These are phyloP conservation scores for Bedellia somnulentella DNA, from an alignment of 2,888 invertebrate genomes.

Conservation along the genomic window DNA sequence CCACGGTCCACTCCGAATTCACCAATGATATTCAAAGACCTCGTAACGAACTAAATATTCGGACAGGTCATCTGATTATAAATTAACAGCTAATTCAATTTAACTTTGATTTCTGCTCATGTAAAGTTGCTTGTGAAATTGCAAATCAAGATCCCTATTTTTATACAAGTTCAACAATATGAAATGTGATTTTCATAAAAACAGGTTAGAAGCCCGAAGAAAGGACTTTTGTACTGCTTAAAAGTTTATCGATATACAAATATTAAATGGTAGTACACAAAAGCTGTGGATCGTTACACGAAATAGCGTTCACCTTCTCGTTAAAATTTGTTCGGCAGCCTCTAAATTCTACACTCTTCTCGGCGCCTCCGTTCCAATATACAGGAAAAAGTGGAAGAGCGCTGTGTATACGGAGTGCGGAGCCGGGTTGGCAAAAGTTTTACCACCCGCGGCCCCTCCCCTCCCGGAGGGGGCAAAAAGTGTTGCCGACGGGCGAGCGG, in stretches of 20 bases:
- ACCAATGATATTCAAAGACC: constrained; percentile 7
- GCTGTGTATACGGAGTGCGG: constrained; percentile 55
- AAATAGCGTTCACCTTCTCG: constrained; percentile 14
- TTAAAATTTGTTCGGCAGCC: constrained; percentile 59
- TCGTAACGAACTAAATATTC: no score
- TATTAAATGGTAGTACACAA: constrained; percentile 24
- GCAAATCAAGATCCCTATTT: no score
- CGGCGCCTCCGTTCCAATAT: constrained; percentile 60
- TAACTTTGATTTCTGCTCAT: constrained; percentile 1
- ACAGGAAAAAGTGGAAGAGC: constrained; percentile 61
- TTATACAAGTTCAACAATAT: no score
- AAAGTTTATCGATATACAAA: no score
- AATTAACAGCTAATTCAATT: constrained; percentile 1
- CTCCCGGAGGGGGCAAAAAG: constrained; percentile 44
- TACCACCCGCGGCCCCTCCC: constrained; percentile 33
- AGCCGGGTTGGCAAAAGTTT: constrained; percentile 55
- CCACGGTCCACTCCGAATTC: constrained; percentile 28
- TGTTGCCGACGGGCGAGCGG: constrained; percentile 55
- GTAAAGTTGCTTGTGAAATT: no score
- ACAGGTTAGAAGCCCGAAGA: no score
- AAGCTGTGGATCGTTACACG: constrained; percentile 9
- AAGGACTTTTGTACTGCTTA: no score
- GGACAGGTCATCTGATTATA: constrained; percentile 5
- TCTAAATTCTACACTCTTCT: constrained; percentile 61
- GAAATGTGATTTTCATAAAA: no score